A percentile compares a stretch with the other conserved stretches of the same genome.
Evolutionary conservation across 2,888 invertebrate genomes (phyloP).

Genomic region (Cylindroiulus punctatus): DNA sequence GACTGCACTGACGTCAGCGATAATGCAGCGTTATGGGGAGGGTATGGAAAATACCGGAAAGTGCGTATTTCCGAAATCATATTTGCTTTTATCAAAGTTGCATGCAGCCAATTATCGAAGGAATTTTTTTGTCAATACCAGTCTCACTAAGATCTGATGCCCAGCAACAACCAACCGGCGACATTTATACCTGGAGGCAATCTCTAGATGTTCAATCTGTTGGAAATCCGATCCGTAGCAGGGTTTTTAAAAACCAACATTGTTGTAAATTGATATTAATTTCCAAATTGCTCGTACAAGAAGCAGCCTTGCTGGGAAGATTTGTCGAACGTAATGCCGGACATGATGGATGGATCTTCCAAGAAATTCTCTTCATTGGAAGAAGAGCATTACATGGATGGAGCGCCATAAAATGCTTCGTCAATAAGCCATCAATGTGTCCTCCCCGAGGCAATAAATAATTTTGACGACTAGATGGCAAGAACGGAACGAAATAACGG

Average conservation of each 20-base stretch:
- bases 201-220: too few species aligned
- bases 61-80: not conserved
- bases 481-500: conserved; percentile 43
- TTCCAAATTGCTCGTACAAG: not conserved
- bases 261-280: not conserved
- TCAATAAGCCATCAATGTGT: conserved; percentile 45
- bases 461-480: conserved; percentile 45
- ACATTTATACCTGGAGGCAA: not conserved
- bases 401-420: conserved; percentile 29
- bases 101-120: not conserved
- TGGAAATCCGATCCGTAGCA: not conserved
- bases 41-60: not conserved
- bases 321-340: conserved; percentile 25
- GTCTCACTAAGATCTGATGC: not conserved
- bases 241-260: not conserved
- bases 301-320: not conserved
- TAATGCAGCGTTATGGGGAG: not conserved
- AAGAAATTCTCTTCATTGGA: conserved; percentile 40
- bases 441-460: conserved; percentile 45
- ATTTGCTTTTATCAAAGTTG: not conserved
- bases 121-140: not conserved
- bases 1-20: not conserved
- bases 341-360: conserved; percentile 43
- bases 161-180: not conserved
- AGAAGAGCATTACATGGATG: conserved; percentile 35